Percentiles rank a stretch among this genome's conserved stretches.
Evolutionary conservation across 2,797 vertebrate species (phyloP).

Genomic region (Emydoidea blandingii): DNA sequence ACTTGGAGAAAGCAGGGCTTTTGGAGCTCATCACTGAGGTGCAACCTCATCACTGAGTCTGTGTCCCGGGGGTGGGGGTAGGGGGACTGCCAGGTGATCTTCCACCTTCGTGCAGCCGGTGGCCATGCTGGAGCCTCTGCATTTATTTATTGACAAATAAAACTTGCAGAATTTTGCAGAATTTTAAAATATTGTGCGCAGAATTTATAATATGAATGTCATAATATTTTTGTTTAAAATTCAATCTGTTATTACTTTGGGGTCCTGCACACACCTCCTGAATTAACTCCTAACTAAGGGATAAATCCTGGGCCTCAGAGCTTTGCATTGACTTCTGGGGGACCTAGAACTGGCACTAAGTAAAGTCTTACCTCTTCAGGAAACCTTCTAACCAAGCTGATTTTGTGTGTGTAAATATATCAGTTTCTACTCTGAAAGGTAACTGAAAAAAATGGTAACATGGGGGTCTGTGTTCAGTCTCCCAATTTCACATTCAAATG

Average conservation of each 20-base stretch:
- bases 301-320: background rate
- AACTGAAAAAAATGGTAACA: background rate
- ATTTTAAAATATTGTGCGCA: too few relatives aligned
- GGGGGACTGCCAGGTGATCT: too few relatives aligned
- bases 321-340: background rate
- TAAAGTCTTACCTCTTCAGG: background rate
- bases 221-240: background rate
- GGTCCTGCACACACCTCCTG: background rate
- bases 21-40: background rate
- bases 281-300: background rate
- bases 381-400: too few relatives aligned
- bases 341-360: background rate
- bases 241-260: background rate
- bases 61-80: too few relatives aligned
- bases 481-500: background rate
- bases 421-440: background rate
- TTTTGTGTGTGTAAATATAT: too few relatives aligned
- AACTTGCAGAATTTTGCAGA: too few relatives aligned
- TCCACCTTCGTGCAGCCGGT: too few relatives aligned
- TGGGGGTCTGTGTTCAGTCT: background rate
- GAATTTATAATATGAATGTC: background rate
- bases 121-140: too few relatives aligned
- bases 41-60: too few relatives aligned
- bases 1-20: background rate
- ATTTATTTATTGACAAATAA: too few relatives aligned